Conservation (phyloP, 2,888 invertebrate genomes). For the Himalopsyche kuldschensis region DNA sequence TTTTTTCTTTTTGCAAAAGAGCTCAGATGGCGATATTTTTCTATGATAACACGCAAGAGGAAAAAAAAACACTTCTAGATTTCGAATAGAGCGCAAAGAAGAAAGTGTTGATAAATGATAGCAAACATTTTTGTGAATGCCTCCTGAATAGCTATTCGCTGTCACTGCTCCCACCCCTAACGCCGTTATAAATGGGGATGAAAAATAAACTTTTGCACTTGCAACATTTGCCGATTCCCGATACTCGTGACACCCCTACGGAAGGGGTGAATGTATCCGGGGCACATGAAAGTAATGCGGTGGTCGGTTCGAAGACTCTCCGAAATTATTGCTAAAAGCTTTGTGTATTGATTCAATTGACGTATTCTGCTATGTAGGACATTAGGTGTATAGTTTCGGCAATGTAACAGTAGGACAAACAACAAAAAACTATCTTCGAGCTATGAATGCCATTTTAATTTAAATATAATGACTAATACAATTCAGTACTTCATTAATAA, state of each 20-base stretch:
- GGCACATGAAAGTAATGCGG: neutral
- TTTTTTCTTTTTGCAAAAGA: too few relatives aligned
- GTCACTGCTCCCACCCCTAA: neutral
- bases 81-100: neutral
- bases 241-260: neutral
- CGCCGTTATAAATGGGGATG: neutral
- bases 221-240: neutral
- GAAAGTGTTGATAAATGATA: neutral
- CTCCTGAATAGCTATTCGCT: neutral
- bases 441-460: too few relatives aligned
- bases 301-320: neutral
- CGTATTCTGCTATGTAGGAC: too few relatives aligned
- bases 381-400: too few relatives aligned
- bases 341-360: too few relatives aligned
- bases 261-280: neutral
- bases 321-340: too few relatives aligned
- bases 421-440: too few relatives aligned
- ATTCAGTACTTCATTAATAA: too few relatives aligned
- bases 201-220: neutral
- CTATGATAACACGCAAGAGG: too few relatives aligned
- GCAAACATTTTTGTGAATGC: neutral
- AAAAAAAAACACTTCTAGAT: neutral
- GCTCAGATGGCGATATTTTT: too few relatives aligned
- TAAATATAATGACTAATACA: too few relatives aligned
- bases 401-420: too few relatives aligned